Evolutionary conservation across 1,140 invertebrate genomes (phyloP).

Genomic region (Pristionchus pacificus): DNA sequence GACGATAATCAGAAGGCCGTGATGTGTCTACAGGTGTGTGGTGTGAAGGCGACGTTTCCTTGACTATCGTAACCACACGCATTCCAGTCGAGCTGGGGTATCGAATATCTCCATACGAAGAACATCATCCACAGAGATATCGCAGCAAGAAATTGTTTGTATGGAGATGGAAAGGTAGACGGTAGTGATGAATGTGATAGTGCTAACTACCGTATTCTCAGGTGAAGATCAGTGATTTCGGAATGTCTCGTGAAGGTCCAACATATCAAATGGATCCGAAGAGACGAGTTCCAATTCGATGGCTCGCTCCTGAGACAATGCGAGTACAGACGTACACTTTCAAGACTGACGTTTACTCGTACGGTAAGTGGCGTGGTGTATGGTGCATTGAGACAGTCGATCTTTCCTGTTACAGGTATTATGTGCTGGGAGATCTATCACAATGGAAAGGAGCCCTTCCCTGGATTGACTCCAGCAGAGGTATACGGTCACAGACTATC

Average conservation of each 20-base stretch:
- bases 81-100: slow-evolving; percentile 63
- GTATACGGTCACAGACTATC: too few relatives aligned
- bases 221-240: slow-evolving; percentile 42
- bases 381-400: not conserved
- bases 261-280: slow-evolving; percentile 36
- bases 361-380: slow-evolving; percentile 3
- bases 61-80: too few relatives aligned
- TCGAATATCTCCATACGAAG: slow-evolving; percentile 88
- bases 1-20: not conserved
- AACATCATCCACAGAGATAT: slow-evolving; percentile 94
- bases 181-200: not conserved
- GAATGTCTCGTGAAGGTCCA: slow-evolving; percentile 34
- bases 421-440: slow-evolving; percentile 40
- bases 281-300: slow-evolving; percentile 36
- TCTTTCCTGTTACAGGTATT: slow-evolving; percentile 11
- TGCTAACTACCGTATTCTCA: slow-evolving; percentile 5
- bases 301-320: slow-evolving; percentile 36
- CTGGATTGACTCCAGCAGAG: slow-evolving; percentile 32
- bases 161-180: slow-evolving; percentile 20
- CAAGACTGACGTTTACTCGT: slow-evolving; percentile 39
- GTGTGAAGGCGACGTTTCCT: not conserved
- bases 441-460: slow-evolving; percentile 39
- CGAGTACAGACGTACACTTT: slow-evolving; percentile 18
- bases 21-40: not conserved
- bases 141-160: slow-evolving; percentile 75